Percentiles rank a stretch among this genome's conserved stretches.
phyloP scores from a whole-genome alignment of 2,113 vertebrate species.

The Tragelaphus imberbis region DNA sequence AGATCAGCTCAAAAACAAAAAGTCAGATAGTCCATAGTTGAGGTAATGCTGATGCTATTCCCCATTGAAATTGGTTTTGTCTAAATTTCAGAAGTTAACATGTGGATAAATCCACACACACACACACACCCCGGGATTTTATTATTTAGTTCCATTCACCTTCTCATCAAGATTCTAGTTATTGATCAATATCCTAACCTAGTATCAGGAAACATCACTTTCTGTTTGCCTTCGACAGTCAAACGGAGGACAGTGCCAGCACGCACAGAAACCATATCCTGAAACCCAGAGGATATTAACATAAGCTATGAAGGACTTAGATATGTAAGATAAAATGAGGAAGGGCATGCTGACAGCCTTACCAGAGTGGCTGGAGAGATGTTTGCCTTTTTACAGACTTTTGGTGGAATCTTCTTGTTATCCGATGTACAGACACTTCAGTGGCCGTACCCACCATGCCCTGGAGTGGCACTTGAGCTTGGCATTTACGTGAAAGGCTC shows the following conservation, averaged over 20 bases:
- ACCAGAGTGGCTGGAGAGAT: not conserved
- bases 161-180: not conserved
- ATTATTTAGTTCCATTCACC: not conserved
- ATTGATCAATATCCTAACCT: not conserved
- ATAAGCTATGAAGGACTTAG: not conserved
- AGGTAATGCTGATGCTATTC: not conserved
- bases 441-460: not conserved
- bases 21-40: not conserved
- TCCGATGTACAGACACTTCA: not conserved
- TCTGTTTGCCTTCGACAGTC: not conserved
- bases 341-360: not conserved
- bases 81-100: not conserved
- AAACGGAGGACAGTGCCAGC: not conserved
- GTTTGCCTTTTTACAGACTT: not conserved
- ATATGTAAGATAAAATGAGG: not conserved
- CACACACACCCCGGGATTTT: accelerated
- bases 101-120: not conserved
- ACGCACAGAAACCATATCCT: not conserved
- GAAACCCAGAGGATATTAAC: not conserved
- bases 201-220: not conserved
- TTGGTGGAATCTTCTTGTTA: not conserved
- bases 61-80: not conserved
- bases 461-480: not conserved
- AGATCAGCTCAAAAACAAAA: not conserved
- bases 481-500: not conserved